Evolutionary conservation across 2,888 invertebrate genomes (phyloP).

Genomic region (Lapara coniferarum): DNA sequence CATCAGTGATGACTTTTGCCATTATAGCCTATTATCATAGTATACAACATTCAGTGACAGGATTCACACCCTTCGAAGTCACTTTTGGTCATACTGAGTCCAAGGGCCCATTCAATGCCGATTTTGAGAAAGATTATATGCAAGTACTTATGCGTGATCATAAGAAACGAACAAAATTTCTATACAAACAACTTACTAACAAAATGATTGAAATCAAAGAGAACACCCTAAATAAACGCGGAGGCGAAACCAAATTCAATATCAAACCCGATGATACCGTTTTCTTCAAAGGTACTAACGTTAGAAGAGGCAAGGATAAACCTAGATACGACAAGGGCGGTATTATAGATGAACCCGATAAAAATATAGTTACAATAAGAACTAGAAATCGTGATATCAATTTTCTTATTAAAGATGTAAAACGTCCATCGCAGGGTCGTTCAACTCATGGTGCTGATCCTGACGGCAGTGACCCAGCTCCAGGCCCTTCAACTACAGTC

Average conservation of each 20-base stretch:
- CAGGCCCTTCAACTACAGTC: too few species aligned
- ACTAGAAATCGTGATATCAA: too few species aligned
- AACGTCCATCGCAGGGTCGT: too few species aligned
- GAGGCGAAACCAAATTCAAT: slow-evolving; percentile 31
- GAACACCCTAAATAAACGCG: slow-evolving; percentile 27
- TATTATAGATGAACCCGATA: too few species aligned
- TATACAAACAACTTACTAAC: slow-evolving; percentile 35
- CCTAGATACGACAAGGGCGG: too few species aligned
- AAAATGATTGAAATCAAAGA: slow-evolving; percentile 28
- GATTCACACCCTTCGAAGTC: slow-evolving; percentile 39
- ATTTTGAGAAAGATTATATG: slow-evolving; percentile 37
- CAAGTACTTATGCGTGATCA: slow-evolving; percentile 43
- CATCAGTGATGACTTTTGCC: slow-evolving; percentile 40
- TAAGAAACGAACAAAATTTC: slow-evolving; percentile 33
- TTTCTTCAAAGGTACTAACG: slow-evolving; percentile 33
- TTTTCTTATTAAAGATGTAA: too few species aligned
- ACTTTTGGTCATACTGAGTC: slow-evolving; percentile 41
- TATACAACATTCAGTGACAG: slow-evolving; percentile 38
- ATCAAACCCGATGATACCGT: slow-evolving; percentile 31
- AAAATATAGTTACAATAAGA: too few species aligned
- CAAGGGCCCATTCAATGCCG: slow-evolving; percentile 32
- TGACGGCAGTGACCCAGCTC: too few species aligned
- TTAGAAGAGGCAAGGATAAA: too few species aligned
- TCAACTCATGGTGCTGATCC: too few species aligned
- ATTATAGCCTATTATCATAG: slow-evolving; percentile 42